A percentile compares a stretch with the other conserved stretches of the same genome.
Conservation (phyloP, 2,113 vertebrate species). For the Hyla sarda region DNA sequence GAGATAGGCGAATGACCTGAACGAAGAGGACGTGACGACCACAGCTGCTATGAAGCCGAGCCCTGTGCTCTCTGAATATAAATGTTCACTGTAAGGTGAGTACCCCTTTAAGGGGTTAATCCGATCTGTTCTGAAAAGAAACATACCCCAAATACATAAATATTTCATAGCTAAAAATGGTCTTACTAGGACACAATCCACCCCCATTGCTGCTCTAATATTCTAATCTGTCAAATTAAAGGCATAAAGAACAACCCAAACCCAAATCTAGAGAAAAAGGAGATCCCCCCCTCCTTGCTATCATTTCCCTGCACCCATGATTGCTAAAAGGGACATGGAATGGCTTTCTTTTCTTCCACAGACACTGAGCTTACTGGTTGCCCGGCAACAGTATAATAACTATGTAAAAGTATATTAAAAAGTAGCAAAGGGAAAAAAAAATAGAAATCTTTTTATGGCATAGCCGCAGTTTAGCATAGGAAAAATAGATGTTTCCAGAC, state of each 20-base stretch:
- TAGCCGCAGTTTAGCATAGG: slow-evolving; percentile 28
- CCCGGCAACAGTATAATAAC: slow-evolving; percentile 30
- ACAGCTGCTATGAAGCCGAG: too few relatives aligned
- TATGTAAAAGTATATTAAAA: slow-evolving; percentile 31
- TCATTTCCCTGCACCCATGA: not conserved
- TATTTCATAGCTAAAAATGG: too few relatives aligned
- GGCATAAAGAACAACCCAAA: not conserved
- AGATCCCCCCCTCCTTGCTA: not conserved
- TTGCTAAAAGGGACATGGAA: not conserved
- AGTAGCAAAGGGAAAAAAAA: slow-evolving; percentile 8
- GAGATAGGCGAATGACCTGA: too few relatives aligned
- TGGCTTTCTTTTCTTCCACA: slow-evolving; percentile 7
- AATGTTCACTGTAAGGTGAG: too few relatives aligned
- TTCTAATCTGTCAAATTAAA: not conserved
- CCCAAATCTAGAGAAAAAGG: too few relatives aligned
- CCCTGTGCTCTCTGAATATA: too few relatives aligned
- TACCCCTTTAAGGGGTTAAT: too few relatives aligned
- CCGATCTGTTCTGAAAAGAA: too few relatives aligned
- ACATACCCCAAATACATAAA: too few relatives aligned
- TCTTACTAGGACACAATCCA: too few relatives aligned
- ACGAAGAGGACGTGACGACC: too few relatives aligned
- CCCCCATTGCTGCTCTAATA: too few relatives aligned
- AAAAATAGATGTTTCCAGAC: slow-evolving; percentile 45
- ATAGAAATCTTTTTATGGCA: slow-evolving; percentile 20
- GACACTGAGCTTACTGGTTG: slow-evolving; percentile 14